A percentile compares a stretch with the other conserved stretches of the same genome.
phyloP scores from a whole-genome alignment of 2,113 vertebrate species.

The Chloropsis cyanopogon region DNA sequence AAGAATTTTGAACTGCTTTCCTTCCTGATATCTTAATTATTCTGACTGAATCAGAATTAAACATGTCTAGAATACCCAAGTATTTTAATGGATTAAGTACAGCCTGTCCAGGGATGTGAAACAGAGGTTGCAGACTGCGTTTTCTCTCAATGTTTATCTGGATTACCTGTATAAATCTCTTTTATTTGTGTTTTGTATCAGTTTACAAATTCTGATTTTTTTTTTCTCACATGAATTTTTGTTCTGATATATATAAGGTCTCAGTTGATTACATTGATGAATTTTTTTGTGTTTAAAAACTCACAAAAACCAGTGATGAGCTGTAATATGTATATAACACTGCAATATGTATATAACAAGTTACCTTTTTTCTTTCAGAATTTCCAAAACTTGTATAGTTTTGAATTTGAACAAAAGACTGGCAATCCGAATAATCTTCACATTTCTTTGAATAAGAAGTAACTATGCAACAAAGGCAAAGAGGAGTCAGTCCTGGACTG shows the following conservation, averaged over 20 bases:
- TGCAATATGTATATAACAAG: neutral
- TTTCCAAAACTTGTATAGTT: neutral
- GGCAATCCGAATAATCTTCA: neutral
- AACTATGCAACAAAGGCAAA: slow-evolving; percentile 72
- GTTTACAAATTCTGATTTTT: neutral
- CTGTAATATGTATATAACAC: neutral
- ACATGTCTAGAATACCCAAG: neutral
- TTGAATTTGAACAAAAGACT: neutral
- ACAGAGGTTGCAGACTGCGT: neutral
- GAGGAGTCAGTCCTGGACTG: slow-evolving; percentile 78
- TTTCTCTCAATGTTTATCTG: neutral
- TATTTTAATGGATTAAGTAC: neutral
- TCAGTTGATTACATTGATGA: neutral
- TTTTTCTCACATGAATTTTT: neutral
- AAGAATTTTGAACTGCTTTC: neutral
- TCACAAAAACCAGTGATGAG: neutral
- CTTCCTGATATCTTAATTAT: neutral
- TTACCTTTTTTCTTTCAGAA: slow-evolving; percentile 59
- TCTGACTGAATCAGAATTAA: neutral
- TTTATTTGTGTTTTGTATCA: neutral
- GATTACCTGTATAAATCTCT: neutral
- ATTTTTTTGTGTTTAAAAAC: neutral
- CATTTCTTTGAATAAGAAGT: neutral
- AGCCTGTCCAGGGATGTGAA: neutral
- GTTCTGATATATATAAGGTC: neutral